Evolutionary conservation across 2,113 vertebrate species (phyloP), one percentile per base, ranked within the genome.

Genomic region (Centropus unirufus): DNA sequence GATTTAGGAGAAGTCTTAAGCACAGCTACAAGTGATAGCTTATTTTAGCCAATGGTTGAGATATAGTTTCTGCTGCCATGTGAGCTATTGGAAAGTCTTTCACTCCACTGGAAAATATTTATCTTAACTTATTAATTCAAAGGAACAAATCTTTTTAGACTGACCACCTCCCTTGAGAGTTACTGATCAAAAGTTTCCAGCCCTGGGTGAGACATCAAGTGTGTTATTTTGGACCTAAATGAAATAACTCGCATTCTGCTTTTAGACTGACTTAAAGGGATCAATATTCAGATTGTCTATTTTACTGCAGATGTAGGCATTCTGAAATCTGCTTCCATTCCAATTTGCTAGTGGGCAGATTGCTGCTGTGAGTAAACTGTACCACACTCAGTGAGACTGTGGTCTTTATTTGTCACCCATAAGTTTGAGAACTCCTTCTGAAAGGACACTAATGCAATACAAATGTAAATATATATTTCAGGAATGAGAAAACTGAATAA

Each of bases 101-200:
- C 24, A 72, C 82, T 75, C 32, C 30, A 52, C 23, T 84, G 66
- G 39, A 84, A 95, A 87, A 85, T 44, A 82, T 63, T 81, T 83
- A 20, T 54, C 16, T 52, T 68, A 63, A 59, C 13, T 67, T 90
- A 42, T 8, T 68, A 82, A 52, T 63, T 59, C 49, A 75, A 82
- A 82, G 8, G 36, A 91, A 87, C n/a, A 82, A 82, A 79, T 75
- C 26, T 88, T 94, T 79, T 88, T 76, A 62, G 40, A 80, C n/a
- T 85, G 58, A 85, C n/a, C 46, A 82, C 30, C 67, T 85, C 6
- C 91, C 49, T 85, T 83, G 46, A 87, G 70, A 93, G 82, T 34
- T 69, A 58, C n/a, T 22, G 11, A 74, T 85, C 55, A 51, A 44
- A 79, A 40, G 14, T 90, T 40, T 69, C 51, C 30, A 54, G 19